These are phyloP conservation scores for Heterodera filipjevi DNA, from an alignment of 2,888 invertebrate genomes.

Conservation along the genomic window DNA sequence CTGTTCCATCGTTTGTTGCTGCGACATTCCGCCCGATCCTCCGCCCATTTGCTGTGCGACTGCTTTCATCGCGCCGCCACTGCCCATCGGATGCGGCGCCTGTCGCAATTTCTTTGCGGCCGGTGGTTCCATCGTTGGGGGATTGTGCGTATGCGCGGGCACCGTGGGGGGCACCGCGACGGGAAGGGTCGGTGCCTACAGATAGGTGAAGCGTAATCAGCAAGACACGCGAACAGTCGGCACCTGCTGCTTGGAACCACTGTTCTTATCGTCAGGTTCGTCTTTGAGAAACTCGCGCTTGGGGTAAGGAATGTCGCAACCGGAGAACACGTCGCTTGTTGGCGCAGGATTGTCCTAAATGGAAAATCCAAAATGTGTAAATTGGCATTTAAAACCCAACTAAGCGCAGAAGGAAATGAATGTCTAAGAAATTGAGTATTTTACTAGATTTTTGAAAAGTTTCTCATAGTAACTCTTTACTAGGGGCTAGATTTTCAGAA, in stretches of 20 bases:
- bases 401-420: no score
- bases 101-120: slow-evolving; percentile 23
- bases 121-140: slow-evolving; percentile 28
- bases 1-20: slow-evolving; percentile 17
- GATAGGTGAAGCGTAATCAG: not conserved
- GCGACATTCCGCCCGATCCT: not conserved
- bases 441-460: no score
- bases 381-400: no score
- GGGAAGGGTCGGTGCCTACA: slow-evolving; percentile 24
- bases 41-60: slow-evolving; percentile 3
- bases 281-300: slow-evolving; percentile 46
- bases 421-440: no score
- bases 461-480: no score
- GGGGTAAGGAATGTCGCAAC: slow-evolving; percentile 94
- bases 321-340: slow-evolving; percentile 80
- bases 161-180: slow-evolving; percentile 34
- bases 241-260: slow-evolving; percentile 30
- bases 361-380: not conserved
- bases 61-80: not conserved
- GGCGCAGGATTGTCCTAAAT: slow-evolving; percentile 57
- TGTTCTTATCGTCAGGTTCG: slow-evolving; percentile 44
- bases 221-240: not conserved
- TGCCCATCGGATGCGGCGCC: slow-evolving; percentile 13
- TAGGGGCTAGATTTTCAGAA: no score
- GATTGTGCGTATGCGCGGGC: slow-evolving; percentile 33